These are phyloP conservation scores for Pheosia tremula DNA, from an alignment of 2,888 invertebrate species.

Conservation along the genomic window DNA sequence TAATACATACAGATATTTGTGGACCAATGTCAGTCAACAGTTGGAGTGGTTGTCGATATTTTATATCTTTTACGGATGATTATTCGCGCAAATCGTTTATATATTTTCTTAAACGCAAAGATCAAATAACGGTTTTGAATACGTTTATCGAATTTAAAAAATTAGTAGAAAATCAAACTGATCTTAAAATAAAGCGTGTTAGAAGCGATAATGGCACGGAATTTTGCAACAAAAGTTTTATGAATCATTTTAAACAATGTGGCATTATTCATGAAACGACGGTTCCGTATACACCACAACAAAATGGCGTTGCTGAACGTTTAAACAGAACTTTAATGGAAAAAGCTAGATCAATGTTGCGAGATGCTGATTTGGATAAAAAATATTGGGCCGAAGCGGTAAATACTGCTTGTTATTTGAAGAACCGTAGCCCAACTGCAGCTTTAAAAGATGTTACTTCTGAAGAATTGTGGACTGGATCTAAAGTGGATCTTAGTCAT, in stretches of 20 bases:
- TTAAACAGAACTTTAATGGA: slow-evolving; percentile 8
- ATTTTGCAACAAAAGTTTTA: neutral
- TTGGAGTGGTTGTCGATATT: neutral
- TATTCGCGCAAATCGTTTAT: no score
- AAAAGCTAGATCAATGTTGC: neutral
- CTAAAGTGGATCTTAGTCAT: neutral
- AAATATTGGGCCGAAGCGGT: no score
- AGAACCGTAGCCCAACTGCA: no score
- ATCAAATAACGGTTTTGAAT: no score
- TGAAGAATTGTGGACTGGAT: slow-evolving; percentile 1
- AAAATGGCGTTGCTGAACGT: slow-evolving; percentile 6
- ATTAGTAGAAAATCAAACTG: no score
- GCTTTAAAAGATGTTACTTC: no score
- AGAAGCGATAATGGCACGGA: neutral
- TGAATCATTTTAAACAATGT: neutral
- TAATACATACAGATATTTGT: no score
- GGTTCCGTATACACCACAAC: slow-evolving; percentile 8
- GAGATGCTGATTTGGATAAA: neutral
- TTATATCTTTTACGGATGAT: neutral
- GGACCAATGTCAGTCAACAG: no score
- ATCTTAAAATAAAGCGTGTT: no score
- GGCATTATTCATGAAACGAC: slow-evolving; percentile 6
- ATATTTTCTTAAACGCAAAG: no score
- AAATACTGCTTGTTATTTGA: no score
- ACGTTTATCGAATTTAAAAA: no score